Conservation (phyloP, 2,797 vertebrate species). For the Anomalospiza imberbis region DNA sequence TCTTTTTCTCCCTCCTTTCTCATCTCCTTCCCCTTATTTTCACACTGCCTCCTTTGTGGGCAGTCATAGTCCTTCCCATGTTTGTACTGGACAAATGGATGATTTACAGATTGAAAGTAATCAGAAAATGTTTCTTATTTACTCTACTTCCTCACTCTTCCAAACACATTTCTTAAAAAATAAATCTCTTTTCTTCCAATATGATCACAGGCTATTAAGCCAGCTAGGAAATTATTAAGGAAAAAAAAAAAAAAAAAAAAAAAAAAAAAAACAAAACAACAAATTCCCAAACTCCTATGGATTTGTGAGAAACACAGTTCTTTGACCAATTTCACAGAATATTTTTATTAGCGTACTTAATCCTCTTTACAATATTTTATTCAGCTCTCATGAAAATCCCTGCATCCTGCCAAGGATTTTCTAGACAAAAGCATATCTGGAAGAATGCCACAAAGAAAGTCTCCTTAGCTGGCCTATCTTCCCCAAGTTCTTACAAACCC, state of each 20-base stretch:
- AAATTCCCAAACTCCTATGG: neutral
- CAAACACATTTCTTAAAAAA: neutral
- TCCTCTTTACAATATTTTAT: conserved; percentile 17
- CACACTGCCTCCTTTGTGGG: neutral
- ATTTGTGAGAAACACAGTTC: neutral
- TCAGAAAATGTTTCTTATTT: neutral
- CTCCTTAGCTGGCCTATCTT: neutral
- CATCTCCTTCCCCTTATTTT: neutral
- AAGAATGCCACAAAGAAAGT: neutral
- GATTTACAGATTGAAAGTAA: neutral
- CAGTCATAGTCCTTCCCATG: neutral
- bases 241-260: rapidly evolving
- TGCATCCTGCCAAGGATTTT: conserved; percentile 9
- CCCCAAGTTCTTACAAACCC: neutral
- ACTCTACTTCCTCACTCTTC: neutral
- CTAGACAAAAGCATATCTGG: conserved; percentile 15
- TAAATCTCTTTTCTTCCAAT: neutral
- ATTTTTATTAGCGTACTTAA: conserved; percentile 42
- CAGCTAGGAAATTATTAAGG: neutral
- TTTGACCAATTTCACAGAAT: conserved; percentile 25
- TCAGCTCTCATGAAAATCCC: conserved; percentile 17
- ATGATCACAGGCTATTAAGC: neutral
- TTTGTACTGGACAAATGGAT: neutral
- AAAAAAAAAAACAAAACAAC: rapidly evolving
- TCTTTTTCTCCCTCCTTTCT: neutral